A percentile compares a stretch with the other conserved stretches of the same genome.
Conservation (phyloP, 2,888 invertebrate genomes). For the Priocnemis perturbator region DNA sequence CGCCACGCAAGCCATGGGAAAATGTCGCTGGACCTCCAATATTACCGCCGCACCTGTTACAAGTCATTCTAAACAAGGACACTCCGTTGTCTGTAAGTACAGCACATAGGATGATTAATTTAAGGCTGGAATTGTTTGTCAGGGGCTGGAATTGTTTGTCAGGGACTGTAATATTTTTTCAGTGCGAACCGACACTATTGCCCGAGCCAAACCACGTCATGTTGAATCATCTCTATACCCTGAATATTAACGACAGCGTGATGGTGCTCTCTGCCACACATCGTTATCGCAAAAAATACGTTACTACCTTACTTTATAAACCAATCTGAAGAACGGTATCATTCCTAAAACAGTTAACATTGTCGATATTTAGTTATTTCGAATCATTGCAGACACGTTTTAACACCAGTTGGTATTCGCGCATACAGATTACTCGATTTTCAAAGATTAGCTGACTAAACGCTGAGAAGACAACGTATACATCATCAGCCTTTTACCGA, state of each 20-base stretch:
- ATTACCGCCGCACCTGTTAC: conserved; percentile 96
- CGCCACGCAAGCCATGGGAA: conserved; percentile 93
- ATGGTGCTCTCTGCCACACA: conserved; percentile 99
- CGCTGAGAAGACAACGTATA: neutral
- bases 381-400: conserved; percentile 15
- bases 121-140: too few species aligned
- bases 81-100: conserved; percentile 92
- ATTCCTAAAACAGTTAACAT: conserved; percentile 47
- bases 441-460: conserved; percentile 38
- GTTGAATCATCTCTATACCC: conserved; percentile 99
- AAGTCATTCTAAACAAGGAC: conserved; percentile 99
- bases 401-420: conserved; percentile 4
- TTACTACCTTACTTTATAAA: conserved; percentile 98
- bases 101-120: too few species aligned
- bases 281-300: conserved; percentile 99
- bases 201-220: conserved; percentile 99
- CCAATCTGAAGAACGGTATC: conserved; percentile 84
- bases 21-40: conserved; percentile 96
- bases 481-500: conserved; percentile 4
- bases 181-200: conserved; percentile 98
- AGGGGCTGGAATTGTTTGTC: too few species aligned
- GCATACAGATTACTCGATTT: conserved; percentile 26
- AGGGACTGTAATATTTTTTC: too few species aligned
- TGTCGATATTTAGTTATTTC: conserved; percentile 35
- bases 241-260: conserved; percentile 99